A percentile compares a stretch with the other conserved stretches of the same genome.
phyloP scores from a whole-genome alignment of 2,113 vertebrate species.

The Parus major region DNA sequence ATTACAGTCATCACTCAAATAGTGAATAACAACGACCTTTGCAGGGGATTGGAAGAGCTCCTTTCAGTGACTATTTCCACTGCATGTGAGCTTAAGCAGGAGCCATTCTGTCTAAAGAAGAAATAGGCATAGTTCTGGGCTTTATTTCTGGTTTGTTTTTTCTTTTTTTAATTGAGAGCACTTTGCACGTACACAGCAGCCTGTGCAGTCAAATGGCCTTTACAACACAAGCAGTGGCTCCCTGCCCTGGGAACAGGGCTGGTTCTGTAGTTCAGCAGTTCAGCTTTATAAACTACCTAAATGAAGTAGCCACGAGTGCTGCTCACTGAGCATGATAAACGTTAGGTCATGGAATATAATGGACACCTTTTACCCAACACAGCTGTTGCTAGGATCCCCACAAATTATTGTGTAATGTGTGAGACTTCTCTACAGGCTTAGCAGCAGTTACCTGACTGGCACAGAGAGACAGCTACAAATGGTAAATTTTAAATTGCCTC shows the following conservation, averaged over 20 bases:
- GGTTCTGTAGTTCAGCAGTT: background rate
- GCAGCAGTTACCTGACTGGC: background rate
- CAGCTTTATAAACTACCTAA: background rate
- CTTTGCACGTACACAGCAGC: background rate
- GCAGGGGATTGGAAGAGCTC: background rate
- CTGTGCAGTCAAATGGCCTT: background rate
- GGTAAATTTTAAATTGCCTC: background rate
- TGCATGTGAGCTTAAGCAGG: background rate
- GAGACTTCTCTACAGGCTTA: background rate
- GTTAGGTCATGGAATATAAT: slow-evolving; percentile 17
- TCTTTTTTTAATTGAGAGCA: background rate
- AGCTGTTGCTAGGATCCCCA: slow-evolving; percentile 47
- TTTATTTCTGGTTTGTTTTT: background rate
- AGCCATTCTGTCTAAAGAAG: background rate
- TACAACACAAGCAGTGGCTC: background rate
- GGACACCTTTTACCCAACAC: background rate
- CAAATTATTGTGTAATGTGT: background rate
- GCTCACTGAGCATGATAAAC: background rate
- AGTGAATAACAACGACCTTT: rapidly evolving
- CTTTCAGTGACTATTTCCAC: background rate
- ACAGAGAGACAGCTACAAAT: background rate
- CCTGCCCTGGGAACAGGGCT: background rate
- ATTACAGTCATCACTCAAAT: background rate
- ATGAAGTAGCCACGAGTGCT: background rate
- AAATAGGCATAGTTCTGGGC: background rate